A percentile compares a stretch with the other conserved stretches of the same genome.
These are phyloP conservation scores for Leptoclinus maculatus DNA, from an alignment of 2,797 vertebrate species.

Conservation along the genomic window DNA sequence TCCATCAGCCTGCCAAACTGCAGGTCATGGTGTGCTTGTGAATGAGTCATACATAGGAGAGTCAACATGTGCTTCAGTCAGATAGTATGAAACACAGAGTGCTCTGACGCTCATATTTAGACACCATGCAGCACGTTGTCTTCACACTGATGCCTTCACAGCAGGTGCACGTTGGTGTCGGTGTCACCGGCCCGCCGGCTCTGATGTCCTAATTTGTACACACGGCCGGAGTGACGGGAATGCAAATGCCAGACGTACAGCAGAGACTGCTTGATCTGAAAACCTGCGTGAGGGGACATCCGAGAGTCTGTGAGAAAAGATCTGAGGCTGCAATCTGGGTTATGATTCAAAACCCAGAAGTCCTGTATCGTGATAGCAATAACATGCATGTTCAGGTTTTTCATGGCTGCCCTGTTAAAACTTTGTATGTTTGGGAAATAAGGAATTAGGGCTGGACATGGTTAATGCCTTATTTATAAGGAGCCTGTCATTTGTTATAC, in stretches of 20 bases:
- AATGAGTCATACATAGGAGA: conserved; percentile 11
- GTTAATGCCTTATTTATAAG: neutral
- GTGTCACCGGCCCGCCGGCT: conserved; percentile 21
- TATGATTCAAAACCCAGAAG: neutral
- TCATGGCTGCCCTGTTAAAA: neutral
- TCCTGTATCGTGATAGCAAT: neutral
- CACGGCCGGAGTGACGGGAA: conserved; percentile 17
- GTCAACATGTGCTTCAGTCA: conserved; percentile 12
- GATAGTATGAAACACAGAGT: neutral
- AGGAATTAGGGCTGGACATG: neutral
- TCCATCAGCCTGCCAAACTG: neutral
- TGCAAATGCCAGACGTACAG: conserved; percentile 25
- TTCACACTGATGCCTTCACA: conserved; percentile 20
- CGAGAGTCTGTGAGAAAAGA: neutral
- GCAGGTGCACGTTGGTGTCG: conserved; percentile 59
- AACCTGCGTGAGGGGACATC: neutral
- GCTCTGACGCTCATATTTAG: neutral
- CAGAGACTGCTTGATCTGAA: neutral
- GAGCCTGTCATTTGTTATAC: neutral
- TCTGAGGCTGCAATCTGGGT: neutral
- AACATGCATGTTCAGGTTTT: neutral
- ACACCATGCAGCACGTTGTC: conserved; percentile 5
- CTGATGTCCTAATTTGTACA: conserved; percentile 18
- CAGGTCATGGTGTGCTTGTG: conserved; percentile 2
- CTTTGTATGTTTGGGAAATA: neutral